Base-by-base conservation (phyloP, 2,113 vertebrate species). In the Sebastes schlegelii region DNA sequence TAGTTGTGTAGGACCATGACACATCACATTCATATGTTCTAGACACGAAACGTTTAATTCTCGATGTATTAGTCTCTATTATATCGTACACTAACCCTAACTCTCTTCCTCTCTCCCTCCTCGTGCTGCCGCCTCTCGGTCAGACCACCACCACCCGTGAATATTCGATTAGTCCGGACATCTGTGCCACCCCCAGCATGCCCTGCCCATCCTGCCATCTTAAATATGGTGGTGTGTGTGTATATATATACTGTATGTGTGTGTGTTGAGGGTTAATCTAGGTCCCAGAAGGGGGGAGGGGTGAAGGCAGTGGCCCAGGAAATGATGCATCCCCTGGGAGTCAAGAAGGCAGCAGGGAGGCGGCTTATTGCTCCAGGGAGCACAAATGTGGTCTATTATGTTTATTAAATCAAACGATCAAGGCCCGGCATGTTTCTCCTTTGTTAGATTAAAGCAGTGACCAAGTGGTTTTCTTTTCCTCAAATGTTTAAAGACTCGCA, bases 151-250 rank as follows among this genome's bases (percentile, higher is more conserved):
- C 89, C 90, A 83, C 90, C 90, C 87, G 58, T 19, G 57, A 91
- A 81, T 82, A 87, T 90, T 91, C 66, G 76, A 92, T 92, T 87
- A 82, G 52, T 79, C 87, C n/a, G 62, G 92, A 92, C 93, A 94
- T 93, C 92, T 92, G 93, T 90, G 88, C 84, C 87, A 84, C 88
- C 86, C 76, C 77, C 81, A 86, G 80, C 87, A 71, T 21, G 49
- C 76, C 49, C 77, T 82, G 79, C 80, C 82, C 86, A 86, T 70
- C 66, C 80, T 86, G 82, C 77, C 87, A 82, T 84, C 55, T 75
- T 68, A 34, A 52, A 88, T 57, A 61, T 19, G 48, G 67, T 19
- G 13, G 62, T 49, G 66, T 34, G 57, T 48, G 40, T 34, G 34
- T 13, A 19, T 34, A 8, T 62, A 4, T 71, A 2, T 54, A 19